Percentiles rank a stretch among this genome's conserved stretches.
Conservation (phyloP, 2,797 vertebrate species). For the Halcyon smyrnensis region DNA sequence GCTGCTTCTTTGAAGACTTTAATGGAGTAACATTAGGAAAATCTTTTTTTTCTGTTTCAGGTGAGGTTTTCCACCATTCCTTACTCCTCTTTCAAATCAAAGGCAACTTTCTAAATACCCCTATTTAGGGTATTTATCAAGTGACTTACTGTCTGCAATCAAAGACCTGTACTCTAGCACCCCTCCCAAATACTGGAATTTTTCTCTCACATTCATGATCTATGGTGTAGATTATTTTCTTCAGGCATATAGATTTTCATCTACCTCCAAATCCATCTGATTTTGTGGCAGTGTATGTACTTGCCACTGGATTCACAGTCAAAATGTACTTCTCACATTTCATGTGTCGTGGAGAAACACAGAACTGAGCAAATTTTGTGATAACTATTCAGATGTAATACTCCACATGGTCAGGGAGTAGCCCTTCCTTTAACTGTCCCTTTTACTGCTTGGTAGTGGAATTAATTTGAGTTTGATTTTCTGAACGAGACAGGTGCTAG, state of each 20-base stretch:
- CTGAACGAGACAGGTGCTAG: background rate
- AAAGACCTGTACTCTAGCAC: background rate
- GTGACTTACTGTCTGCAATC: background rate
- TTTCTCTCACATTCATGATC: background rate
- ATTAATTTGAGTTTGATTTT: background rate
- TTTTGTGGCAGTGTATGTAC: background rate
- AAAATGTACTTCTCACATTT: background rate
- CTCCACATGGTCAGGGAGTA: background rate
- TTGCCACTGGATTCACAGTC: background rate
- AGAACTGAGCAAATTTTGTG: background rate
- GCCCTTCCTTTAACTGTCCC: background rate
- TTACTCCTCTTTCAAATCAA: background rate
- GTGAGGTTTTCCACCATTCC: background rate
- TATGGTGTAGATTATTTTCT: background rate
- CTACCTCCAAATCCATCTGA: background rate
- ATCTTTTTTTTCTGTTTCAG: background rate
- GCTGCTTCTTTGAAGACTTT: background rate
- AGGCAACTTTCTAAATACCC: background rate
- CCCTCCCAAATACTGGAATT: background rate
- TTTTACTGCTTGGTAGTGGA: background rate
- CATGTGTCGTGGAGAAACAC: background rate
- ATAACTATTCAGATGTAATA: background rate
- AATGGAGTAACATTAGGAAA: background rate
- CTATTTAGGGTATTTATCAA: background rate
- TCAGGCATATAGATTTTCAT: background rate